Evolutionary conservation across 2,797 vertebrate species (phyloP), one percentile per base, ranked within the genome.

Genomic region (Acridotheres tristis): DNA sequence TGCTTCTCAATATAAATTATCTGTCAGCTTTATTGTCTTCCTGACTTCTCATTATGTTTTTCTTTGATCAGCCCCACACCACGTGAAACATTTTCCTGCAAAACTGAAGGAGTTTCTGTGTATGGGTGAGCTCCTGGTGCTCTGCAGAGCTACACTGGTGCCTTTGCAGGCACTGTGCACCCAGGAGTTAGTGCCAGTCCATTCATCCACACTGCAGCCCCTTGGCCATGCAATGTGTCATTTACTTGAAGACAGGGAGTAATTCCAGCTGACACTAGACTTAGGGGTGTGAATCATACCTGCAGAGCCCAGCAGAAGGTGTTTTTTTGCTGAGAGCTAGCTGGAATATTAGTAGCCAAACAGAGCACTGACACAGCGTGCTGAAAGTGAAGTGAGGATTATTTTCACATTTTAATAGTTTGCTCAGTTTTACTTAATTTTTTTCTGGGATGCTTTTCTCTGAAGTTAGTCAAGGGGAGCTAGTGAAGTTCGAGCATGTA

Each of bases 221-320:
- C 43, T 53, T 38, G 42, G 29, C 55, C 1, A 0, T 58, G 54
- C 40, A 1, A 30, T 30, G 14, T 15, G 19, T 26, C 22, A 1
- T 45, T 63, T 54, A 20, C 34, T 59, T 59, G 21, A 40, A 67
- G 29, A 29, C 5, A 3, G 3, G 32, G 58, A 23, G 16, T 43
- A 7, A 47, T 61, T 89, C 38, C 47, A 27, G 27, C 17, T 55
- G 27, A 13, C 32, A 9, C 19, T 71, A 2, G 21, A 6, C 22
- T 59, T 42, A 8, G 13, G n/a, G 9, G 3, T 69, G 25, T 8
- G 19, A 27, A 8, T 80, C 36, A 16, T 53, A 29, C 14, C 21
- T 83, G n/a, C 16, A 13, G 77, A 87, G 29, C 25, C 30, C 43
- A 43, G 27, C 13, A 48, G 81, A 54, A 59, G 10, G 12, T 36